Conservation (phyloP, 2,113 vertebrate genomes). For the Sinocyclocheilus rhinocerous region DNA sequence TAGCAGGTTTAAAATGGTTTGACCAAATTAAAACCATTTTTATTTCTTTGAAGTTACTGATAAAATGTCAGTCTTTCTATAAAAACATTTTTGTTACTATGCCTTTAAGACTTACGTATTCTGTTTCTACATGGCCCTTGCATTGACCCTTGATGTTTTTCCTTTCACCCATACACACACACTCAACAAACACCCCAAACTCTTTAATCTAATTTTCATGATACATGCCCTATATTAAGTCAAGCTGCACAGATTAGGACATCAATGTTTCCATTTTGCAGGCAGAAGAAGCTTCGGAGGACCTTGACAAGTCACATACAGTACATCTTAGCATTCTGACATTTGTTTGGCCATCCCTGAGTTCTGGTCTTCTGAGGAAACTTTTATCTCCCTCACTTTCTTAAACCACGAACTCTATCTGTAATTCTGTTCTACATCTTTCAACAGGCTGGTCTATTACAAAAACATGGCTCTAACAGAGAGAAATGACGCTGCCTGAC, state of each 20-base stretch:
- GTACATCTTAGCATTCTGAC: constrained; percentile 1
- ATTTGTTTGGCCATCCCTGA: constrained; percentile 24
- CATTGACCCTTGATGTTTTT: not conserved
- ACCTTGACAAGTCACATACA: not conserved
- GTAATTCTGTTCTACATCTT: not conserved
- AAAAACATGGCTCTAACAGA: not conserved
- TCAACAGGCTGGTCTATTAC: not conserved
- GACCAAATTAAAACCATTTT: not conserved
- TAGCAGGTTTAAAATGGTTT: not conserved
- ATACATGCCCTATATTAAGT: constrained; percentile 31
- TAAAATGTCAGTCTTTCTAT: not conserved
- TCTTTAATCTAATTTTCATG: constrained; percentile 35
- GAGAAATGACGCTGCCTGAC: constrained; percentile 5
- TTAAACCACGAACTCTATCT: constrained; percentile 2
- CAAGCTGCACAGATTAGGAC: constrained; percentile 5
- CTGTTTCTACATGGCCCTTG: not conserved
- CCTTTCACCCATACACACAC: not conserved
- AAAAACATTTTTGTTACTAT: not conserved
- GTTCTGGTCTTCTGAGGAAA: not conserved
- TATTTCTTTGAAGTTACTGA: not conserved
- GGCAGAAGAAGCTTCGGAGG: constrained; percentile 13
- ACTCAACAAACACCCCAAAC: constrained; percentile 8
- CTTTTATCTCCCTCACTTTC: constrained; percentile 10
- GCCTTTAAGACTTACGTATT: not conserved
- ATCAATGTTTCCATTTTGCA: not conserved